phyloP scores from a whole-genome alignment of 2,888 invertebrate species.

The Orthosia cruda region DNA sequence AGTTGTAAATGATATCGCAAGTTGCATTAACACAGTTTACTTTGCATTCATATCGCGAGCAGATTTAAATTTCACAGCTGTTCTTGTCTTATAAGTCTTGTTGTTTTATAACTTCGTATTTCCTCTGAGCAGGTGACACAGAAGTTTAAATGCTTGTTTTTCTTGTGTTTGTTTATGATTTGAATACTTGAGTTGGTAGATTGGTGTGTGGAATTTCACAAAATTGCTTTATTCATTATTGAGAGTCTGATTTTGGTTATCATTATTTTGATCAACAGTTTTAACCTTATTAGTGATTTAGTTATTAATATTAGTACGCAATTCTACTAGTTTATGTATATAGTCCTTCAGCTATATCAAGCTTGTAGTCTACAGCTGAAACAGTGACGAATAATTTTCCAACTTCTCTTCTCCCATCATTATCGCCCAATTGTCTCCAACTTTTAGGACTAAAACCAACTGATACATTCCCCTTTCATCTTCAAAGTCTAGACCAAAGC shows the following conservation, averaged over 20 bases:
- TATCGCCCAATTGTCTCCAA: constrained; percentile 31
- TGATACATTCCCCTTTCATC: constrained; percentile 43
- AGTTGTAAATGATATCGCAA: constrained; percentile 84
- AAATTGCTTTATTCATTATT: constrained; percentile 6
- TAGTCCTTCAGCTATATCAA: background rate
- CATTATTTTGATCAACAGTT: background rate
- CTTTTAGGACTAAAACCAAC: constrained; percentile 41
- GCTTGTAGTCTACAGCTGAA: background rate
- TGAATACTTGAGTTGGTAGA: constrained; percentile 31
- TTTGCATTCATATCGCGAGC: constrained; percentile 77
- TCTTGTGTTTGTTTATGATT: constrained; percentile 44
- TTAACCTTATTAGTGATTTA: background rate
- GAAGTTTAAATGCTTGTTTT: constrained; percentile 57
- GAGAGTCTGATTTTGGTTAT: background rate
- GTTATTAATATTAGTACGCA: background rate
- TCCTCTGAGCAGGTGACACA: constrained; percentile 57
- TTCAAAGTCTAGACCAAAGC: constrained; percentile 48
- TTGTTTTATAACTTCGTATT: constrained; percentile 63
- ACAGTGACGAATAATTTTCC: background rate
- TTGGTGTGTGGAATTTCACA: background rate
- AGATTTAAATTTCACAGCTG: constrained; percentile 69
- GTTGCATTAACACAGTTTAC: constrained; percentile 80
- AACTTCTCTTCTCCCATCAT: constrained; percentile 7
- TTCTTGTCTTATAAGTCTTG: constrained; percentile 64
- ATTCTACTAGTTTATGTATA: background rate